These are phyloP conservation scores for Aegithalos caudatus DNA, from an alignment of 2,113 vertebrate genomes.

Conservation along the genomic window DNA sequence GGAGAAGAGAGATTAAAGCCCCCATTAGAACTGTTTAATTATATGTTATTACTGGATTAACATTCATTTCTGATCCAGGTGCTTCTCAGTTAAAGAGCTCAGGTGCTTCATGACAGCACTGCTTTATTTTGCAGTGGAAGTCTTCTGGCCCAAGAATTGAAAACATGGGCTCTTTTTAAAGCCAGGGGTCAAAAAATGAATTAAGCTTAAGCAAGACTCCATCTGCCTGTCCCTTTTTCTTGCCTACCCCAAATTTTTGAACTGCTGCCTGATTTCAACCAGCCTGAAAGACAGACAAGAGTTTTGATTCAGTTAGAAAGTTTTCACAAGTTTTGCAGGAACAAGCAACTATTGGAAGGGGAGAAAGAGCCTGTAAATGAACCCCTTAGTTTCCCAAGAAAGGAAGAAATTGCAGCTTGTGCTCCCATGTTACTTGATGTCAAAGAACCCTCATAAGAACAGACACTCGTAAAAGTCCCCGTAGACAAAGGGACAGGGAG, in stretches of 20 bases:
- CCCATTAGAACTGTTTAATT: slow-evolving; percentile 13
- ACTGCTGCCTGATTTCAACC: background rate
- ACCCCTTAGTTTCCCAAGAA: background rate
- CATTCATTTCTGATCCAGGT: slow-evolving; percentile 25
- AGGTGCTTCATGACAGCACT: background rate
- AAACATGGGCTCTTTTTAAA: background rate
- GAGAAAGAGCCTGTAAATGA: background rate
- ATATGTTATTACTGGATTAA: slow-evolving; percentile 24
- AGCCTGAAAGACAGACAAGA: background rate
- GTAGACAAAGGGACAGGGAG: background rate
- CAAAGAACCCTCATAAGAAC: background rate
- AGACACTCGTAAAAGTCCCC: background rate
- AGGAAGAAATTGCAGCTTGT: background rate
- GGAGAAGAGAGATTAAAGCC: slow-evolving; percentile 16
- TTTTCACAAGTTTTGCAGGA: background rate
- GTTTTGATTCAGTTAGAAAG: background rate
- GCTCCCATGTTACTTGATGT: background rate
- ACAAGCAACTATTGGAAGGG: background rate
- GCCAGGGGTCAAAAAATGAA: background rate
- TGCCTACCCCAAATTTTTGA: background rate
- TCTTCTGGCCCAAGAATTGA: background rate
- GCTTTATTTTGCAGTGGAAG: background rate
- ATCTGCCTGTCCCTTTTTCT: background rate
- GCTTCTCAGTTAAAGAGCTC: background rate
- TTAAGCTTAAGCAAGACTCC: background rate